Evolutionary conservation across 1,140 invertebrate species (phyloP), one percentile per base, ranked within the genome.

Genomic region (Coptotermes formosanus): DNA sequence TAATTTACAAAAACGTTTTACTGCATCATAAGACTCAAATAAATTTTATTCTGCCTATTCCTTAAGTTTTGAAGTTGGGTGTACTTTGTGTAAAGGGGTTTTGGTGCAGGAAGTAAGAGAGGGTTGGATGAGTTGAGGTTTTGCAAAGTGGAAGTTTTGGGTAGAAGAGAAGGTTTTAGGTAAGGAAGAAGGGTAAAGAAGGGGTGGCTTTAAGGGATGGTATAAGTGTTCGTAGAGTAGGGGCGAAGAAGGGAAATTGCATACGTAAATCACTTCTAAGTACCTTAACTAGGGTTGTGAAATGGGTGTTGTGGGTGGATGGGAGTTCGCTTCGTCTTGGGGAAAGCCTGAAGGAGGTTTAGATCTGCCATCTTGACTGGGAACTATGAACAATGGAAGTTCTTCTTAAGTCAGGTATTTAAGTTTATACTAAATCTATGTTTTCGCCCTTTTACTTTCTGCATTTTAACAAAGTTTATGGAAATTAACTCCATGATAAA

Each of bases 121-220:
- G 83, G 48, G 83, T 19, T 52, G 83, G 83, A 84, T 84, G 83
- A 64, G 83, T 59, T 85, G 85, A 85, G 85, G 85, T 85, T 85
- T 85, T 85, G 85, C 85, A 85, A 85, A 85, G 85, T 85, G 64
- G 45, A 85, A 85, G 85, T 85, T 85, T 85, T 64, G 45, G 30
- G 45, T 52, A 84, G 83, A 45, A 64, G 83, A 64, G 48, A 38
- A 64, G 83, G 64, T 75, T 75, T 75, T 75, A 75, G 64, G 64
- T 75, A 30, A 75, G 64, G 64, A 75, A 75, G 64, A 75, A 75
- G 64, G 83, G 83, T 38, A 38, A 84, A 32, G 59, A 64, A 30
- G 83, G 48, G 45, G 48, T 45, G 83, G 30, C 23, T 52, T 38
- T 38, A 38, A 45, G 83, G 83, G 83, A 64, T 52, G 45, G 21